Base-by-base conservation (phyloP, 2,113 vertebrate species). In the Heterotilapia buettikoferi region DNA sequence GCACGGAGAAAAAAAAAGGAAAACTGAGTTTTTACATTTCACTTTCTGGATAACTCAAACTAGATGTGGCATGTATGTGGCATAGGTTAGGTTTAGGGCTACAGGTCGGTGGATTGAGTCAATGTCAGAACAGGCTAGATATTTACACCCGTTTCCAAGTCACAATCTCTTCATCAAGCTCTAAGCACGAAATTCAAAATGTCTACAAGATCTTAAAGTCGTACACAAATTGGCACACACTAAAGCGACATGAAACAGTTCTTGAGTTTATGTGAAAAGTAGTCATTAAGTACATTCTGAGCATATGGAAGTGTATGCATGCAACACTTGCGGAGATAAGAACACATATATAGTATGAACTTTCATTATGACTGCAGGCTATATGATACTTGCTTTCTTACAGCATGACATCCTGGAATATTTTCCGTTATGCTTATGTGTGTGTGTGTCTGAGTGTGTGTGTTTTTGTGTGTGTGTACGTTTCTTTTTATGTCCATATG, bases 361-460 rank as follows among this genome's bases (percentile, higher is more conserved):
- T 90, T 89, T 93, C 86, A 33, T 33, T 52, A 33, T 78, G 73
- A 78, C 45, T 53, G 19, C 7, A 76, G 18, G 19, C 36, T 29
- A 52, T 21, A 43, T 3, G 18, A 71, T 33, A 33, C 31, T 82
- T 9, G 19, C 13, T 40, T 57, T 40, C 12, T 63, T 82, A 89
- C 85, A 40, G 36, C 4, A 7, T 43, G 59, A 88, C 91, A 87
- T 86, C 84, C 85, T 91, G 90, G 91, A 87, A 84, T 91, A 93
- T 91, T 89, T 95, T 94, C 90, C 86, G 79, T 94, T 93, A 59
- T 31, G 33, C n/a, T n/a, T 59, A 4, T 29, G 56, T 57, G 54
- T 80, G 80, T 79, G 21, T 1, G 45, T 19, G 19, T 13, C 45
- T 2, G 59, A 11, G 29, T 53, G 5, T 78, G 31, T 50, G 38